phyloP scores from a whole-genome alignment of 1,140 invertebrate species.

The Trissolcus basalis region DNA sequence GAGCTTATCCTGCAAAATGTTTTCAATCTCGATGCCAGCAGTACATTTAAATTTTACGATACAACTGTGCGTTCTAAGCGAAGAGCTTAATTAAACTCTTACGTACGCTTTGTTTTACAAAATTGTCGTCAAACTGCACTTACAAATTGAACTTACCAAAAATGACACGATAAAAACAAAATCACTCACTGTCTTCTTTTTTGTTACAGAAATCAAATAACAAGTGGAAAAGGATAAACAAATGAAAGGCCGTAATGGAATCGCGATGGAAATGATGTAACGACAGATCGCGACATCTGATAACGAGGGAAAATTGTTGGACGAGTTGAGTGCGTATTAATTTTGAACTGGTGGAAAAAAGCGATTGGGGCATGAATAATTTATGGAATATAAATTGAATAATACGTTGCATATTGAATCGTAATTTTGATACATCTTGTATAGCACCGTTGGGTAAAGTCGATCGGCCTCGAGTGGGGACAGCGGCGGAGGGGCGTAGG shows the following conservation, averaged over 20 bases:
- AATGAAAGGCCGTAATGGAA: no score
- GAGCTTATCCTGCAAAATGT: conserved; percentile 49
- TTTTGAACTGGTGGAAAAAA: neutral
- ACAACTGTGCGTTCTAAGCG: conserved; percentile 12
- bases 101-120: no score
- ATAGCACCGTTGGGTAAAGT: conserved; percentile 45
- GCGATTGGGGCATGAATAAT: conserved; percentile 25
- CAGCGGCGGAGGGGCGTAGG: neutral
- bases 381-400: conserved; percentile 36
- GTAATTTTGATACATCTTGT: conserved; percentile 53
- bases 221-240: no score
- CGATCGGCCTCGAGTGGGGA: conserved; percentile 26
- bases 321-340: neutral
- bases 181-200: no score
- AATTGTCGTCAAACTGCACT: no score
- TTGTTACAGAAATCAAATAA: no score
- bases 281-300: no score
- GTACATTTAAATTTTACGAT: conserved; percentile 45
- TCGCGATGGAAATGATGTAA: no score
- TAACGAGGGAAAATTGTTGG: no score
- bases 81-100: no score
- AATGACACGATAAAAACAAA: no score
- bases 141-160: no score
- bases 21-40: conserved; percentile 51
- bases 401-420: conserved; percentile 46